Evolutionary conservation across 2,888 invertebrate species (phyloP), one percentile per base, ranked within the genome.

Genomic region (Petrolisthes manimaculis): DNA sequence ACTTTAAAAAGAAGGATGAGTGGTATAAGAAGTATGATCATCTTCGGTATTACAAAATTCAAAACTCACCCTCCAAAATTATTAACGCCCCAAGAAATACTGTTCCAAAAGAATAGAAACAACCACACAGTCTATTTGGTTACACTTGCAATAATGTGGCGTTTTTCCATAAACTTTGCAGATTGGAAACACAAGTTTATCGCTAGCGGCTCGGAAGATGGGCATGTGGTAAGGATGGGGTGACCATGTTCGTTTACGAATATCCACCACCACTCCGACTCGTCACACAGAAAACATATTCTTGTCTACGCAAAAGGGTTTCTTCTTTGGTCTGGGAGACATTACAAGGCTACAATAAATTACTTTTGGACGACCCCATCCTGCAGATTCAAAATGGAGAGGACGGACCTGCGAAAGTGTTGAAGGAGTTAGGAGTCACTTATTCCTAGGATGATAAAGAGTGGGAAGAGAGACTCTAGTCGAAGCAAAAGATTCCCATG

Each of bases 321-420:
- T 8, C 6, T 14, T 71, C 18, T 14, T 21, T 71, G n/a, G 71
- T 71, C 21, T n/a, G 21, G 71, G 71, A 71, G 1, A 71, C 71
- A 8, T 21, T 71, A 71, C 14, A 71, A n/a, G 71, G 71, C 14
- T n/a, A 71, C 71, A 71, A 71, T 21, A 18, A n/a, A 8, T 6
- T 71, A n/a, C 21, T n/a, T 6, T n/a, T 71, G 71, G 71, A 71
- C 71, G 71, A 71, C 71, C 71, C 71, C 21, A 71, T 71, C 21
- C 71, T 71, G 71, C 14, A 71, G 8, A n/a, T 71, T 6, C 6
- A 71, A 6, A n/a, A 14, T 71, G 71, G 71, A 1, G 71, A 71
- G 14, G 71, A 71, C 14, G 71, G 71, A n/a, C 71, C 71, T 18
- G 21, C 21, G 71, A 14, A n/a, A 4, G 71, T 21, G 21, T 8